These are phyloP conservation scores for Drosophila mercatorum DNA, from an alignment of 2,888 invertebrate genomes.

Conservation along the genomic window DNA sequence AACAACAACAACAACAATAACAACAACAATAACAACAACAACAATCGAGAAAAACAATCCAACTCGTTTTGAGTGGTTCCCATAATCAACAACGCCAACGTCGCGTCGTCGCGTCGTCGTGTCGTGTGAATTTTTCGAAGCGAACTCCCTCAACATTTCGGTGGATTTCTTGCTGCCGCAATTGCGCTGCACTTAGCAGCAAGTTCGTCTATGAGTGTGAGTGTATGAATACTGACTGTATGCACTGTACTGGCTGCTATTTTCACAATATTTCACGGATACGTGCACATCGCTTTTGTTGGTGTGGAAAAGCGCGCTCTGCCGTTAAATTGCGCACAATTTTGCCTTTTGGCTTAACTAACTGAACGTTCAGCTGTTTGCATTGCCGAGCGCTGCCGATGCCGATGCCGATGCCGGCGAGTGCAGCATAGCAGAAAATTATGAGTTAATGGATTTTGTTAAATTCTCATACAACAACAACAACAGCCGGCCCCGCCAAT, in stretches of 20 bases:
- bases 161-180: slow-evolving; percentile 58
- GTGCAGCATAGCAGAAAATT: slow-evolving; percentile 76
- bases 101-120: slow-evolving; percentile 28
- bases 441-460: slow-evolving; percentile 80
- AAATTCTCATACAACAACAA: slow-evolving; percentile 45
- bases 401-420: slow-evolving; percentile 19
- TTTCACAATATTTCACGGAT: slow-evolving; percentile 82
- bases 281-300: slow-evolving; percentile 65
- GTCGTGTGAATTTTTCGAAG: slow-evolving; percentile 70
- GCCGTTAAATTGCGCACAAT: slow-evolving; percentile 78
- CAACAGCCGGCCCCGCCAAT: slow-evolving; percentile 27
- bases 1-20: slow-evolving; percentile 31
- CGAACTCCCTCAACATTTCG: slow-evolving; percentile 50
- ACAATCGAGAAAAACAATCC: slow-evolving; percentile 45
- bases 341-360: slow-evolving; percentile 77
- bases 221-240: slow-evolving; percentile 24
- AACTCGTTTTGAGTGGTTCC: slow-evolving; percentile 76
- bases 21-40: not conserved
- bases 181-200: slow-evolving; percentile 51
- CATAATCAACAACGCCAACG: slow-evolving; percentile 61
- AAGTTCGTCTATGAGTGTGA: slow-evolving; percentile 20
- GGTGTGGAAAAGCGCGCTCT: slow-evolving; percentile 71
- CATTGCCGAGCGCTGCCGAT: slow-evolving; percentile 28
- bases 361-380: slow-evolving; percentile 73
- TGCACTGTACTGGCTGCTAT: slow-evolving; percentile 45